Conservation (phyloP, 2,797 vertebrate species). For the Notolabrus celidotus region DNA sequence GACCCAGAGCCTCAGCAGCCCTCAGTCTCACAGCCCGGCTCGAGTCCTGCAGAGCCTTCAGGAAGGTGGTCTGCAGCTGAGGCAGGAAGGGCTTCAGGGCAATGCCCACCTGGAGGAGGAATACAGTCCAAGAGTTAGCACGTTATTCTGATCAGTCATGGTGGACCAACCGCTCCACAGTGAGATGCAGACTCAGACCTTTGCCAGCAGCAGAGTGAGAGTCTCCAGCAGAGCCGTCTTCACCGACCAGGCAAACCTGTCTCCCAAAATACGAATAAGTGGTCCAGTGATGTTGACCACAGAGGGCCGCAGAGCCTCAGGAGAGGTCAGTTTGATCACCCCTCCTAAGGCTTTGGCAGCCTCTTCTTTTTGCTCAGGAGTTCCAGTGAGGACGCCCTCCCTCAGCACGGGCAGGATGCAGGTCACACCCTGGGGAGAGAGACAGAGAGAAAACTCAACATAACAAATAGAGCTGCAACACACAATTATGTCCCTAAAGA, state of each 20-base stretch:
- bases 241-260: constrained; percentile 96
- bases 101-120: constrained; percentile 90
- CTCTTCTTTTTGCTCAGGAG: constrained; percentile 98
- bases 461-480: too few relatives aligned
- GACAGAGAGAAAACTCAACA: not conserved
- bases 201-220: constrained; percentile 93
- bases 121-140: not conserved
- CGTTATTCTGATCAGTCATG: not conserved
- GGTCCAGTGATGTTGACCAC: constrained; percentile 98
- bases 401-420: constrained; percentile 96
- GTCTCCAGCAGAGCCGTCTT: constrained; percentile 97
- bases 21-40: constrained; percentile 94
- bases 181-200: constrained; percentile 80
- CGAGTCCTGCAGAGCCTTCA: constrained; percentile 96
- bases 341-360: constrained; percentile 95
- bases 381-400: constrained; percentile 96
- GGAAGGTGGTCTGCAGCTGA: constrained; percentile 98
- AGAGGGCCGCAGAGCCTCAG: constrained; percentile 95
- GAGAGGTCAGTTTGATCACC: constrained; percentile 95
- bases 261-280: constrained; percentile 97
- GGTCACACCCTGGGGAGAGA: constrained; percentile 90
- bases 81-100: constrained; percentile 98
- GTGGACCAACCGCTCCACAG: accelerated
- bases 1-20: constrained; percentile 94
- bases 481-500: too few relatives aligned